phyloP scores from a whole-genome alignment of 2,797 vertebrate species.

The Aldrovandia affinis region DNA sequence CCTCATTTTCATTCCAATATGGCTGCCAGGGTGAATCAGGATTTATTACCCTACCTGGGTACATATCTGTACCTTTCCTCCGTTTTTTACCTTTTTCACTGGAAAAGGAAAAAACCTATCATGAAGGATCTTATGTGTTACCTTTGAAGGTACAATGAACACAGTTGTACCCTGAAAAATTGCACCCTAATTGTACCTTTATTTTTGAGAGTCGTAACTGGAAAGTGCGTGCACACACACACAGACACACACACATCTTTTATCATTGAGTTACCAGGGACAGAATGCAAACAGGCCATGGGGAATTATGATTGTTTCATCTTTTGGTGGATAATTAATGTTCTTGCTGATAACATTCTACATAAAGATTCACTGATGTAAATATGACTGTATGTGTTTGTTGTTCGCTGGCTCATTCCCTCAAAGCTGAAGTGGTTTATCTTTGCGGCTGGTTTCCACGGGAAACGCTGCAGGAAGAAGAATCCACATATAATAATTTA shows the following conservation, averaged over 20 bases:
- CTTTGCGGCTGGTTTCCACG: conserved; percentile 4
- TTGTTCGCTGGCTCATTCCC: neutral
- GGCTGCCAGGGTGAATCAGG: too few relatives aligned
- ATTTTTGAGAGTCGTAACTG: too few relatives aligned
- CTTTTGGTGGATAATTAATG: neutral
- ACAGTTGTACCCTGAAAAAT: too few relatives aligned
- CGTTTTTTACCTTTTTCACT: too few relatives aligned
- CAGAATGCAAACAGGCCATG: neutral
- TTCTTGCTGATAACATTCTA: neutral
- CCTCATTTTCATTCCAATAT: too few relatives aligned
- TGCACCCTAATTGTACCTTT: too few relatives aligned
- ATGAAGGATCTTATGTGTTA: too few relatives aligned
- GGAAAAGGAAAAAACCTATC: too few relatives aligned
- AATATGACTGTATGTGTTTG: conserved; percentile 4
- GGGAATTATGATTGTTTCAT: neutral
- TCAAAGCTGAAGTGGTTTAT: neutral
- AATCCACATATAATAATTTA: neutral
- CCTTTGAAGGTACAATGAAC: too few relatives aligned
- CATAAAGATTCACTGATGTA: neutral
- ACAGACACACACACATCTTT: neutral
- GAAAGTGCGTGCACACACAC: neutral
- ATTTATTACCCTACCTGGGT: too few relatives aligned
- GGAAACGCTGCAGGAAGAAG: neutral
- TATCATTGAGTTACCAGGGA: neutral
- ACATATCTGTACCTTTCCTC: too few relatives aligned